Percentiles rank a stretch among this genome's conserved stretches.
Evolutionary conservation across 2,797 vertebrate genomes (phyloP).

Genomic region (Tangara arthus): DNA sequence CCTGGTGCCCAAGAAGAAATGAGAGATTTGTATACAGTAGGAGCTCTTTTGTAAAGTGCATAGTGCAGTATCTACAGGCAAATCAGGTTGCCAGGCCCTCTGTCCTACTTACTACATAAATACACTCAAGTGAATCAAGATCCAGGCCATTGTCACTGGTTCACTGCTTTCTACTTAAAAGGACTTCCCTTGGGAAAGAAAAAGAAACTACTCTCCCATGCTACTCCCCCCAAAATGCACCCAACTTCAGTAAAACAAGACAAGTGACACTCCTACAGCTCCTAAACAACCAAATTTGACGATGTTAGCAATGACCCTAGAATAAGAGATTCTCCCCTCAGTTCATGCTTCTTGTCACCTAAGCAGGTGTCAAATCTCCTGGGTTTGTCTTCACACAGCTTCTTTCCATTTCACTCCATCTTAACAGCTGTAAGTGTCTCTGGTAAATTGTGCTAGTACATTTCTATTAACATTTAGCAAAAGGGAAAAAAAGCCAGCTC

Average conservation of each 20-base stretch:
- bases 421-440: conserved; percentile 53
- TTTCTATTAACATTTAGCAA: conserved; percentile 69
- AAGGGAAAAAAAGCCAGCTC: background rate
- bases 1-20: background rate
- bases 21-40: background rate
- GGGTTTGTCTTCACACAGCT: conserved; percentile 13
- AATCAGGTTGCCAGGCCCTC: background rate
- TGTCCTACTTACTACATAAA: background rate
- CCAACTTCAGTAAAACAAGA: background rate
- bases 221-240: fast-evolving
- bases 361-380: conserved; percentile 4
- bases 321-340: background rate
- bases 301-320: background rate
- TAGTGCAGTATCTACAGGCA: background rate
- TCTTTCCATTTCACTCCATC: conserved; percentile 42
- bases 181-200: background rate
- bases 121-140: background rate
- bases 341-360: conserved; percentile 3
- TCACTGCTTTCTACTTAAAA: background rate
- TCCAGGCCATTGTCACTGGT: background rate
- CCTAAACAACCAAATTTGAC: background rate
- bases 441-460: conserved; percentile 15
- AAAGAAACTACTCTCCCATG: background rate
- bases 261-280: background rate
- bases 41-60: background rate